Evolutionary conservation across 2,797 vertebrate genomes (phyloP).

Genomic region (Stomatorhinus walkeri): DNA sequence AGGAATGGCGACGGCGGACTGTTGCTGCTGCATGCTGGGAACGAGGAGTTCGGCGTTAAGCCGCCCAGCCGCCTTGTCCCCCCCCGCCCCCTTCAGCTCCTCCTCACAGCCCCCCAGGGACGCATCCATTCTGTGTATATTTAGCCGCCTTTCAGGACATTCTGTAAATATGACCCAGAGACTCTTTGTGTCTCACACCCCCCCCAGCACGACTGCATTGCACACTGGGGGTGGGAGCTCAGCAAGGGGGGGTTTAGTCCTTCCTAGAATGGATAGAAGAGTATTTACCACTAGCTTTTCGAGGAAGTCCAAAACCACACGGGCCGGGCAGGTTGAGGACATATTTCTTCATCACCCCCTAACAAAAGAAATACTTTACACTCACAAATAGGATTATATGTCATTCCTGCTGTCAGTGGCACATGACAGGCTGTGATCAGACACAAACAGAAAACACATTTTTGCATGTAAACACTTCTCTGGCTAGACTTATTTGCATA

Average conservation of each 20-base stretch:
- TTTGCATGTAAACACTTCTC: not conserved
- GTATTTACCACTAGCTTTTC: not conserved
- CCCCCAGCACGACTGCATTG: not conserved
- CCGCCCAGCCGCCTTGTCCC: not conserved
- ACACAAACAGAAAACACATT: constrained; percentile 7
- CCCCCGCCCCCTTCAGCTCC: not conserved
- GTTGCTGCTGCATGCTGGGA: not conserved
- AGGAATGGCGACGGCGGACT: too few relatives aligned
- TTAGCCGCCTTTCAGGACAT: not conserved
- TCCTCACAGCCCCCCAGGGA: not conserved
- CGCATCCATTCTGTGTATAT: not conserved
- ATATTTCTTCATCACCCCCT: not conserved
- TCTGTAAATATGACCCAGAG: constrained; percentile 10
- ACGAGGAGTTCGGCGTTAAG: not conserved
- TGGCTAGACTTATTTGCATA: not conserved
- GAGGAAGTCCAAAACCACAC: not conserved
- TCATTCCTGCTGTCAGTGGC: not conserved
- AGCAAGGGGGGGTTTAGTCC: not conserved
- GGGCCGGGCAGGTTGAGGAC: not conserved
- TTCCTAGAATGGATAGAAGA: constrained; percentile 26
- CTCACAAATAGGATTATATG: not conserved
- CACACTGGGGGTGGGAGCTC: not conserved
- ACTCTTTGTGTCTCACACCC: not conserved
- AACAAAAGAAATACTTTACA: constrained; percentile 1
- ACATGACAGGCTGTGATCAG: not conserved